Conservation (phyloP, 2,888 invertebrate species). For the Agrypnus murinus region DNA sequence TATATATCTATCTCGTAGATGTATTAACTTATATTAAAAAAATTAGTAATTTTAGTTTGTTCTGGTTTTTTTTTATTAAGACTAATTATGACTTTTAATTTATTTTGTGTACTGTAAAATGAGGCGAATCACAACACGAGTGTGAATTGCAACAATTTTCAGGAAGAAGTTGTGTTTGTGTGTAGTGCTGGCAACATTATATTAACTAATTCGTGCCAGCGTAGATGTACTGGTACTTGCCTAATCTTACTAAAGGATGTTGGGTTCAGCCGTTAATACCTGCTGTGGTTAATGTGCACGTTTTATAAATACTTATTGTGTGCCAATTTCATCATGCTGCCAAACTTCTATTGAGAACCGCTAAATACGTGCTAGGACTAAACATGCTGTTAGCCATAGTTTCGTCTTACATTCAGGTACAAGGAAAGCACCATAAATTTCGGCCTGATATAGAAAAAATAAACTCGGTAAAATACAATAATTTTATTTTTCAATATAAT, state of each 20-base stretch:
- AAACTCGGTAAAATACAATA: no score
- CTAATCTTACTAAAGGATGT: no score
- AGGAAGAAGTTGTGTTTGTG: slow-evolving; percentile 9
- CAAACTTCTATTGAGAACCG: not conserved
- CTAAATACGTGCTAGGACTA: not conserved
- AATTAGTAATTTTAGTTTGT: no score
- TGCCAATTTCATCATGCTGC: not conserved
- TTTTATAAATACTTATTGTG: no score
- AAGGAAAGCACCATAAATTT: no score
- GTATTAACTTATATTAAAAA: no score
- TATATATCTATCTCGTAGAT: no score
- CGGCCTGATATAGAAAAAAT: no score
- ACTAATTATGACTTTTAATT: no score
- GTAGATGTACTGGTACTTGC: slow-evolving; percentile 14
- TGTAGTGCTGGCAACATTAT: slow-evolving; percentile 20
- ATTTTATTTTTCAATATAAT: no score
- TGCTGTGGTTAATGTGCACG: no score
- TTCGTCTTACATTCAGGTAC: not conserved
- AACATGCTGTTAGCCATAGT: not conserved
- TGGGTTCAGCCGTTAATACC: not conserved
- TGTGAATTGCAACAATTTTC: slow-evolving; percentile 6
- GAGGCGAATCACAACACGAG: slow-evolving; percentile 6
- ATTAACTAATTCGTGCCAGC: slow-evolving; percentile 16
- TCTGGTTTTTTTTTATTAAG: no score
- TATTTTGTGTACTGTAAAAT: slow-evolving; percentile 9